Conservation (phyloP, 2,797 vertebrate species). For the Eutrigla gurnardus region DNA sequence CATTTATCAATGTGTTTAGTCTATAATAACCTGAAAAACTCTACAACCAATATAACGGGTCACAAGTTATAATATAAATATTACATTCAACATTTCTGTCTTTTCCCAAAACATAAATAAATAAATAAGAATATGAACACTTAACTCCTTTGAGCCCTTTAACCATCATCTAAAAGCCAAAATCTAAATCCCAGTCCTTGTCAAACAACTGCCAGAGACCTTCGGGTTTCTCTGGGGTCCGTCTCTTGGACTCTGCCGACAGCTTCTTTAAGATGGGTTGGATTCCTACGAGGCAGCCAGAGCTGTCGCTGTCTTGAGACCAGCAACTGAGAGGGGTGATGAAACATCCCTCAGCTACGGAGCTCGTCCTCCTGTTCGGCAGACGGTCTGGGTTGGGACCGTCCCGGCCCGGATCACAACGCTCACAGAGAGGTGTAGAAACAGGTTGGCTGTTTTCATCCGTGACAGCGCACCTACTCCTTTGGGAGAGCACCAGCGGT, state of each 20-base stretch:
- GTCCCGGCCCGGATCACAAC: slow-evolving; percentile 4
- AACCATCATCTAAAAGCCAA: slow-evolving; percentile 33
- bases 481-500: slow-evolving; percentile 63
- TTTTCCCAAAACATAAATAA: slow-evolving; percentile 8
- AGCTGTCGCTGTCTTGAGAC: slow-evolving; percentile 77
- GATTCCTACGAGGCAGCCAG: slow-evolving; percentile 41
- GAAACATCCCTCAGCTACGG: slow-evolving; percentile 28
- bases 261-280: slow-evolving; percentile 73
- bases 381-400: slow-evolving; percentile 8
- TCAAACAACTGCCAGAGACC: slow-evolving; percentile 83
- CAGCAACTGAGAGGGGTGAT: slow-evolving; percentile 74
- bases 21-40: slow-evolving; percentile 8
- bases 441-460: slow-evolving; percentile 63
- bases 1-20: neutral
- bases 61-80: slow-evolving; percentile 10
- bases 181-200: slow-evolving; percentile 68
- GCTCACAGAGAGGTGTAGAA: slow-evolving; percentile 12
- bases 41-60: slow-evolving; percentile 18
- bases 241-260: slow-evolving; percentile 37
- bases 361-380: neutral
- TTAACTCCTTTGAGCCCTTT: neutral
- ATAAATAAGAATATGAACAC: neutral
- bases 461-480: slow-evolving; percentile 21
- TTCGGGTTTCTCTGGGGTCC: slow-evolving; percentile 38
- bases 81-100: slow-evolving; percentile 7